Base-by-base conservation (phyloP, 2,113 vertebrate species). In the Channa argus region DNA sequence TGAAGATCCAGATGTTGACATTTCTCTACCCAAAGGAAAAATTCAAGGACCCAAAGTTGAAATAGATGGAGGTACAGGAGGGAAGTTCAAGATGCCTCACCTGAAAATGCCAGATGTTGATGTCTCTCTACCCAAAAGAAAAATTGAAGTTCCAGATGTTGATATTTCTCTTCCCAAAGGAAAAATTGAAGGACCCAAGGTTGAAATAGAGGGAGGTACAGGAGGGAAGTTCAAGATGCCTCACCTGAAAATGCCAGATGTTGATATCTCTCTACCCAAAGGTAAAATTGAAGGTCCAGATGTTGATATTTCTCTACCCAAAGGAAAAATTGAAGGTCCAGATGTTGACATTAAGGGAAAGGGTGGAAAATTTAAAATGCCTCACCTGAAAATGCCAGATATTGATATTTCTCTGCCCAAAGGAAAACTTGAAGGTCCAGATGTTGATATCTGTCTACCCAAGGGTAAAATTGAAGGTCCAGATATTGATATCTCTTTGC, bases 351-450 rank as follows among this genome's bases (percentile, higher is more conserved):
- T 69, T 0, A 8, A 47, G 15, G 65, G 49, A 8, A 71, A 82
- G 11, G 58, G 51, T 11, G 66, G 81, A 43, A 82, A 53, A 6
- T 13, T 75, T 5, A 80, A 82, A 47, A 83, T 68, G 8, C 49
- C 83, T 54, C 79, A 85, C 12, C 2, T 87, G 1, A 85, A 64
- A 33, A 46, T 93, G 47, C 92, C 92, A 0, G 47, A 5, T 11
- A 12, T 92, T 6, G 89, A 91, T 36, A 49, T 92, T 1, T 54
- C 80, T 8, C 51, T 93, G 5, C 85, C 91, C 2, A 88, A 86
- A 69, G 78, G 77, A 5, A 84, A 80, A n/a, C 54, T 51, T 8
- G 58, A 71, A 36, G 51, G 54, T 12, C 45, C 74, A 37, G 44
- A 70, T 8, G 14, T 38, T 24, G 71, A 70, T 15, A 59, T 93